Base-by-base conservation (phyloP, 2,113 vertebrate genomes). In the Oncorhynchus kisutch region DNA sequence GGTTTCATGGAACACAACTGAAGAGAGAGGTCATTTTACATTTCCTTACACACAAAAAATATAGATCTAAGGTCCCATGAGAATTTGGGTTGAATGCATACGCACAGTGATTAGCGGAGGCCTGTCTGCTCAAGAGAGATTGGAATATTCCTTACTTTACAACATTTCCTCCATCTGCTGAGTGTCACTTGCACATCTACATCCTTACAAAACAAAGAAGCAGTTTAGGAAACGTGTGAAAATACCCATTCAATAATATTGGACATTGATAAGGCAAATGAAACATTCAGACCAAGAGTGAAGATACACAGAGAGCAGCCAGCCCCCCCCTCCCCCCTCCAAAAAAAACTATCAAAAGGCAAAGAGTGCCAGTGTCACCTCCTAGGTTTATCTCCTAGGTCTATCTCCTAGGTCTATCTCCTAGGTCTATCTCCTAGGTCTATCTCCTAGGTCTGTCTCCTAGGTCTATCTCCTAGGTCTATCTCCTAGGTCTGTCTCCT, bases 91-190 rank as follows among this genome's bases (percentile, higher is more conserved):
- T 72, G 67, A 68, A 83, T 72, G 87, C 60, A n/a, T 77, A 78
- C 84, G 85, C 86, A 89, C 88, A 90, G 89, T 90, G 90, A 87
- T 90, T 70, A 77, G 81, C 20, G 84, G 54, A 78, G 83, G 67
- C n/a, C 74, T 64, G 78, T 73, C 74, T 78, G 27, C 82, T 78
- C 12, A 75, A 72, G 54, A 80, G 57, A 69, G 66, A 72, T 11
- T 75, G 1, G 45, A 66, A 66, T 78, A 59, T 22, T n/a, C 45
- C 14, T 73, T 25, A 13, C 16, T 60, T 31, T 27, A 73, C 64
- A 25, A 67, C 49, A 59, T 24, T 69, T 80, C 20, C 24, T 18
- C 14, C 51, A 54, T 54, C 78, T 82, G 88, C 81, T 18, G 4
- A 54, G 16, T 85, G 88, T 87, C 79, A 79, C 71, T 18, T 49